Conservation (phyloP, 2,113 vertebrate genomes). For the Genyomyrus donnyi region DNA sequence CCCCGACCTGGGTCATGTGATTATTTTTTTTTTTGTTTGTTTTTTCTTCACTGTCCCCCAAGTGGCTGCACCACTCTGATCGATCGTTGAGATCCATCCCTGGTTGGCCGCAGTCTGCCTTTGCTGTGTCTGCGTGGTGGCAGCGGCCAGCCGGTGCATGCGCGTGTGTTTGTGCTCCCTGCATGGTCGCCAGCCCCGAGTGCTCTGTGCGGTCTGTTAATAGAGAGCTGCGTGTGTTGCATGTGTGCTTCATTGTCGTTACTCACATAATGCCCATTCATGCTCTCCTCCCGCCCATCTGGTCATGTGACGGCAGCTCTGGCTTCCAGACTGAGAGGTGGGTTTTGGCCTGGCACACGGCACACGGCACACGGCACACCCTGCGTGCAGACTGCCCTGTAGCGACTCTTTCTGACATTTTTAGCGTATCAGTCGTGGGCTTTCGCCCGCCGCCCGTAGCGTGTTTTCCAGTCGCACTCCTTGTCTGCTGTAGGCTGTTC, state of each 20-base stretch:
- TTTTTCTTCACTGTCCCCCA: not conserved
- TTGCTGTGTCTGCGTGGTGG: not conserved
- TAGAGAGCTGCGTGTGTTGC: constrained; percentile 16
- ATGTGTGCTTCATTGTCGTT: not conserved
- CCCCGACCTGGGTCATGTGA: not conserved
- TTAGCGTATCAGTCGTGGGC: not conserved
- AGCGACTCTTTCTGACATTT: not conserved
- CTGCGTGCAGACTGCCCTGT: not conserved
- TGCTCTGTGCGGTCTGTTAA: not conserved
- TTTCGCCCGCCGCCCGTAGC: not conserved
- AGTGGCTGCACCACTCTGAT: not conserved
- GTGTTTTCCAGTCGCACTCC: not conserved
- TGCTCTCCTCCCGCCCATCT: constrained; percentile 10
- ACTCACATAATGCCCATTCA: constrained; percentile 18
- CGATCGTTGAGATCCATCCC: not conserved
- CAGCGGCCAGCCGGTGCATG: not conserved
- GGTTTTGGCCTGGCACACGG: constrained; percentile 25
- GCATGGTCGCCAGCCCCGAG: not conserved
- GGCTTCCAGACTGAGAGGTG: constrained; percentile 58
- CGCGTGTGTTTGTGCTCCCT: not conserved
- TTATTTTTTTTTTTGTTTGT: not conserved
- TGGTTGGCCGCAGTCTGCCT: not conserved
- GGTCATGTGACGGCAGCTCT: constrained; percentile 37
- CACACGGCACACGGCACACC: not conserved
- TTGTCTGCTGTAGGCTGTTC: not conserved